A percentile compares a stretch with the other conserved stretches of the same genome.
Evolutionary conservation across 2,797 vertebrate species (phyloP).

Genomic region (Cetoscarus ocellatus): DNA sequence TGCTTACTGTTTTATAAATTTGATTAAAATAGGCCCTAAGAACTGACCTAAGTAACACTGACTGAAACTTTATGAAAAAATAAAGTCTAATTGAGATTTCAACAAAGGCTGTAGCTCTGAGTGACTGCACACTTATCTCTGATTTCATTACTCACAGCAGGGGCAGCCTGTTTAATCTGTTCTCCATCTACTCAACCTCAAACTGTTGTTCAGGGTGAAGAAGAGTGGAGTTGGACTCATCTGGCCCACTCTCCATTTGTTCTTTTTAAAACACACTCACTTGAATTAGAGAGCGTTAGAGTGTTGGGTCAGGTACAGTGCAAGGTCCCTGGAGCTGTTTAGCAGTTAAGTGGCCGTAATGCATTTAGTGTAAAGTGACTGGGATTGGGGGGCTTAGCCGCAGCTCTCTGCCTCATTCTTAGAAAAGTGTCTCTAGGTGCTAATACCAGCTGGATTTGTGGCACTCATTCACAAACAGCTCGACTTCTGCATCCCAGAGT

Average conservation of each 20-base stretch:
- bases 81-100: background rate
- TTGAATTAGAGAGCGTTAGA: conserved; percentile 51
- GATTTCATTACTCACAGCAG: conserved; percentile 34
- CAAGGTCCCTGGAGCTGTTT: conserved; percentile 64
- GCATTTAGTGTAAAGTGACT: conserved; percentile 74
- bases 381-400: conserved; percentile 58
- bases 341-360: conserved; percentile 71
- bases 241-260: conserved; percentile 32
- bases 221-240: conserved; percentile 46
- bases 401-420: conserved; percentile 68
- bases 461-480: conserved; percentile 67
- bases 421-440: conserved; percentile 68
- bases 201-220: conserved; percentile 25
- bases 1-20: background rate
- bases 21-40: background rate
- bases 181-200: conserved; percentile 42
- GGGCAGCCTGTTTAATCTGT: conserved; percentile 42
- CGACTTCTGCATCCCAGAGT: conserved; percentile 39
- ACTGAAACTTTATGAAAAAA: too few relatives aligned
- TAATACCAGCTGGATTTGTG: conserved; percentile 64
- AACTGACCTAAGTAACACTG: background rate
- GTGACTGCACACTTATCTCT: conserved; percentile 23
- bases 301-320: conserved; percentile 61
- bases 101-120: background rate
- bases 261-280: conserved; percentile 35